phyloP scores from a whole-genome alignment of 1,140 invertebrate species.

The Sinella curviseta region DNA sequence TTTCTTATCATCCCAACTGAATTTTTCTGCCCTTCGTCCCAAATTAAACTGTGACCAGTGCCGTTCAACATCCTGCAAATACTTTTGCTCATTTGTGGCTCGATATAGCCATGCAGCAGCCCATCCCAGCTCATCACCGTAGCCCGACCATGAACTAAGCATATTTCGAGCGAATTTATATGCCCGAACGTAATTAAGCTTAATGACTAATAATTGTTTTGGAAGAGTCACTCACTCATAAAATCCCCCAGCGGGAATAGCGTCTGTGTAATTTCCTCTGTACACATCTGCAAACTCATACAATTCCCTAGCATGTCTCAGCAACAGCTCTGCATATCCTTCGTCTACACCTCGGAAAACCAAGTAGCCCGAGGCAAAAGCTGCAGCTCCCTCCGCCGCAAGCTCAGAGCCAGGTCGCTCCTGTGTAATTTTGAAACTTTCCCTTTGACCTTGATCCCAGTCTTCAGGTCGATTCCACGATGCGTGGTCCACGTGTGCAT shows the following conservation, averaged over 20 bases:
- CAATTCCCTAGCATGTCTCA: conserved; percentile 61
- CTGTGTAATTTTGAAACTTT: conserved; percentile 63
- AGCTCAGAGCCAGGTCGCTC: conserved; percentile 65
- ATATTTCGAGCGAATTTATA: background rate
- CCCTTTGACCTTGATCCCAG: conserved; percentile 53
- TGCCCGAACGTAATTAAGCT: background rate
- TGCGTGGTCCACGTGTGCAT: conserved; percentile 46
- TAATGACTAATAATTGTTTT: background rate
- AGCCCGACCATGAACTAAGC: conserved; percentile 54
- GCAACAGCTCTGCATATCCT: conserved; percentile 52
- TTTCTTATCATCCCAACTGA: conserved; percentile 65
- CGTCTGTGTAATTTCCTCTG: conserved; percentile 62
- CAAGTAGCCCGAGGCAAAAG: background rate
- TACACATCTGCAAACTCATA: conserved; percentile 64
- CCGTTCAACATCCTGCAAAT: conserved; percentile 60
- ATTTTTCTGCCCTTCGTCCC: conserved; percentile 58
- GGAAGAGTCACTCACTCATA: conserved; percentile 54
- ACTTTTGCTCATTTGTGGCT: conserved; percentile 61
- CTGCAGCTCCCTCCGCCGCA: conserved; percentile 60
- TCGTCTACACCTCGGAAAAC: background rate
- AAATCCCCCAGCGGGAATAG: conserved; percentile 60
- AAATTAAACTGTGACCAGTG: conserved; percentile 60
- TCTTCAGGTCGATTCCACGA: conserved; percentile 54
- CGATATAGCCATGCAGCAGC: conserved; percentile 65
- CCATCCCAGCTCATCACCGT: conserved; percentile 66